These are phyloP conservation scores for Ageneiosus marmoratus DNA, from an alignment of 2,113 vertebrate species.

Conservation along the genomic window DNA sequence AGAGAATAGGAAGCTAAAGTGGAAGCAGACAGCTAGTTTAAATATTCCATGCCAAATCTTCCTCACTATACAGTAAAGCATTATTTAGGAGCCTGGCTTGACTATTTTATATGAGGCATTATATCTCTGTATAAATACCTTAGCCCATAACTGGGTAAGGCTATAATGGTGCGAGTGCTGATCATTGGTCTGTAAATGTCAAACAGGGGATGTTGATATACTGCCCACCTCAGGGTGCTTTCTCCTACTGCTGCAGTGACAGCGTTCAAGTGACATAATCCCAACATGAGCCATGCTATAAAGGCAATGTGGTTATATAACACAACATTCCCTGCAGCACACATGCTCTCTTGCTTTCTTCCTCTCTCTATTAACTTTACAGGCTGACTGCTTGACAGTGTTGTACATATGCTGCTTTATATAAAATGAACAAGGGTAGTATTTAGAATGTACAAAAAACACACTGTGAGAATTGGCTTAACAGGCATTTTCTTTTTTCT, in stretches of 20 bases:
- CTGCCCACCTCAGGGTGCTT: slow-evolving; percentile 63
- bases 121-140: slow-evolving; percentile 69
- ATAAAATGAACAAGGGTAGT: slow-evolving; percentile 12
- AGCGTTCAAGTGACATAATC: slow-evolving; percentile 68
- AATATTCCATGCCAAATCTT: slow-evolving; percentile 38
- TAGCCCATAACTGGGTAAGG: slow-evolving; percentile 64
- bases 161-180: slow-evolving; percentile 38
- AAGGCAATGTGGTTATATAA: slow-evolving; percentile 48
- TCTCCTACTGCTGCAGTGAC: slow-evolving; percentile 67
- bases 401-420: slow-evolving; percentile 1
- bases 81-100: slow-evolving; percentile 56
- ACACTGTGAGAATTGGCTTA: background rate
- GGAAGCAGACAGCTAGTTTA: slow-evolving; percentile 38
- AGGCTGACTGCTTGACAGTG: background rate
- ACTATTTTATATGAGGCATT: slow-evolving; percentile 69
- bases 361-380: slow-evolving; percentile 23
- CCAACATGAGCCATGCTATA: slow-evolving; percentile 61
- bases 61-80: slow-evolving; percentile 52
- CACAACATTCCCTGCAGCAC: slow-evolving; percentile 24
- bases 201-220: slow-evolving; percentile 71
- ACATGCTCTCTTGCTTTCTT: slow-evolving; percentile 5
- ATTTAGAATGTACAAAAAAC: background rate
- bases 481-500: background rate
- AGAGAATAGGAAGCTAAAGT: background rate
- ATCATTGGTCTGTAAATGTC: slow-evolving; percentile 70